Conservation (phyloP, 2,888 invertebrate genomes). For the Nymphalis c-album region DNA sequence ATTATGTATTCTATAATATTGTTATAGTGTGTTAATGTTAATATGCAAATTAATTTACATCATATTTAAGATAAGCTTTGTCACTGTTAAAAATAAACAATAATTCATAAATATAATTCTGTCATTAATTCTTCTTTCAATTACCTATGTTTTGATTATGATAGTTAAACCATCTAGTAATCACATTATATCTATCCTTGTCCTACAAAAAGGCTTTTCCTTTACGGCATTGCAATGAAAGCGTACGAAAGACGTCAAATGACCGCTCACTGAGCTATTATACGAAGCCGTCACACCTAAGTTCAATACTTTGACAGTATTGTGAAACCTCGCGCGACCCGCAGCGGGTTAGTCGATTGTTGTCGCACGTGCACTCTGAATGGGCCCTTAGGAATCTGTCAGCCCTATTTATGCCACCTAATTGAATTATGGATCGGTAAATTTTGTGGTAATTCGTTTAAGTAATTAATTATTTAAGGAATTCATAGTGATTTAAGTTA, state of each 20-base stretch:
- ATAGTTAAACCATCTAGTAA: not conserved
- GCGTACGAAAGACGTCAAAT: constrained; percentile 16
- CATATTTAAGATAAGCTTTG: not conserved
- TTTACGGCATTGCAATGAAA: constrained; percentile 19
- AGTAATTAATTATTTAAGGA: constrained; percentile 32
- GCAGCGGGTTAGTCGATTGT: constrained; percentile 68
- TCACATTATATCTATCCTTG: not conserved
- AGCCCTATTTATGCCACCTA: constrained; percentile 72
- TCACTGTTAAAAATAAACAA: not conserved
- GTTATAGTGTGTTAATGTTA: not conserved
- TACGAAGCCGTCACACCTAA: constrained; percentile 67
- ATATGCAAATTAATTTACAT: constrained; percentile 1
- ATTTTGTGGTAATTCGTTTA: constrained; percentile 55
- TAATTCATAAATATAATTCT: not conserved
- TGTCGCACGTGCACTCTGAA: constrained; percentile 73
- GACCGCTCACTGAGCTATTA: constrained; percentile 72
- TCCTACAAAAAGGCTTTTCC: constrained; percentile 7
- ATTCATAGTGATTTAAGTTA: too few relatives aligned
- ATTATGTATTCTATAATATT: constrained; percentile 3
- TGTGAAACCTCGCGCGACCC: constrained; percentile 76
- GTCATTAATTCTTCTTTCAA: not conserved
- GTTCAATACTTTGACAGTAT: constrained; percentile 72
- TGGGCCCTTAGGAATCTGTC: constrained; percentile 68
- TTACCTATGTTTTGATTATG: too few relatives aligned
- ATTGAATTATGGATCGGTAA: constrained; percentile 73